A percentile compares a stretch with the other conserved stretches of the same genome.
phyloP scores from a whole-genome alignment of 2,888 invertebrate genomes.

The Teleogryllus oceanicus region DNA sequence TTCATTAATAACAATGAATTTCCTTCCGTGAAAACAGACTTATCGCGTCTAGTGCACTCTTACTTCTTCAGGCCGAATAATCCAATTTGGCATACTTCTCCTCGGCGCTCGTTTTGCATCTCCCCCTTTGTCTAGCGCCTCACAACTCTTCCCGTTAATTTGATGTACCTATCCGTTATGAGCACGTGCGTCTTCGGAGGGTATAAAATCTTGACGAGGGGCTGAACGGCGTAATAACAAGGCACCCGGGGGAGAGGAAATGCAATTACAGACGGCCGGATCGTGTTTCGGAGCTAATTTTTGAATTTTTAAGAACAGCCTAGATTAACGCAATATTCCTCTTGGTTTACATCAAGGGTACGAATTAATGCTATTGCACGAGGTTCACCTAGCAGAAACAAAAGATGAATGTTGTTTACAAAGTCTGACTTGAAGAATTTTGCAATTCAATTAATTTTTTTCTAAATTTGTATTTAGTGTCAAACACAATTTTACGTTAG shows the following conservation, averaged over 20 bases:
- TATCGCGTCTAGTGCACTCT: neutral
- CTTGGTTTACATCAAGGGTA: too few relatives aligned
- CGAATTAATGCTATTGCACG: too few relatives aligned
- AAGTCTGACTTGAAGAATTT: too few relatives aligned
- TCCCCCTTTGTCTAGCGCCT: neutral
- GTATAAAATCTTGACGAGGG: constrained; percentile 5
- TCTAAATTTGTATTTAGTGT: too few relatives aligned
- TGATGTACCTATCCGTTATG: constrained; percentile 6
- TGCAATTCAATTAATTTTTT: too few relatives aligned
- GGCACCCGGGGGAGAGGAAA: neutral
- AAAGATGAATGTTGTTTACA: too few relatives aligned
- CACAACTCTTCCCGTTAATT: constrained; percentile 3
- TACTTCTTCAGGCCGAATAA: neutral
- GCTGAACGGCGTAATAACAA: constrained; percentile 5
- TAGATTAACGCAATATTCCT: neutral
- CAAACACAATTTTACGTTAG: too few relatives aligned
- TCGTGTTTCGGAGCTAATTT: neutral
- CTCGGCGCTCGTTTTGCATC: neutral
- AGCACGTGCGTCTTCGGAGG: neutral
- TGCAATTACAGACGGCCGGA: neutral
- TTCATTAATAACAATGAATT: constrained; percentile 4
- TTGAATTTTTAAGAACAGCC: neutral
- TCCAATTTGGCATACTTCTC: neutral
- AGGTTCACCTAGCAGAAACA: too few relatives aligned
- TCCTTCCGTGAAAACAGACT: constrained; percentile 6